These are phyloP conservation scores for Pogonophryne albipinna DNA, from an alignment of 2,797 vertebrate genomes.

Conservation along the genomic window DNA sequence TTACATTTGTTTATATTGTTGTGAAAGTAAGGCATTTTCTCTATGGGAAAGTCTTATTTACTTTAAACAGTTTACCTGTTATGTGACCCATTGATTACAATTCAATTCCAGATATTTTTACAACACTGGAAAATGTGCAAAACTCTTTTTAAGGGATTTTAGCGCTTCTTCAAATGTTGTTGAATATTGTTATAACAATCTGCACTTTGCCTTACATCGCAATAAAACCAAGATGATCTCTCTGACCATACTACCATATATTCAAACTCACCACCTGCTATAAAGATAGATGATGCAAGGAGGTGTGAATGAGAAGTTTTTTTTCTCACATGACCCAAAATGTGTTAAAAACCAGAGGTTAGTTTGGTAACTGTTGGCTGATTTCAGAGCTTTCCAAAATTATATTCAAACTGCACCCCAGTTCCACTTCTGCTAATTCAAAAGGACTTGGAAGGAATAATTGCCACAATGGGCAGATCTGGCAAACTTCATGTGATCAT, in stretches of 20 bases:
- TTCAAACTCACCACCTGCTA: background rate
- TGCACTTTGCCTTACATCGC: conserved; percentile 13
- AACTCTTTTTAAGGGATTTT: too few relatives aligned
- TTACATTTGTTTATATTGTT: too few relatives aligned
- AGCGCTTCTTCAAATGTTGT: too few relatives aligned
- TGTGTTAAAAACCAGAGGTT: conserved; percentile 24
- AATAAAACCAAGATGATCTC: conserved; percentile 11
- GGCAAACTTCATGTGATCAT: conserved; percentile 1
- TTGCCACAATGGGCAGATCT: conserved; percentile 17
- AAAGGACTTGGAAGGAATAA: conserved; percentile 18
- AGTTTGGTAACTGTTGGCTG: conserved; percentile 3
- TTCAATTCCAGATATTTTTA: too few relatives aligned
- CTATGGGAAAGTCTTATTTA: too few relatives aligned
- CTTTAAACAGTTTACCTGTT: too few relatives aligned
- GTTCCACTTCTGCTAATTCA: conserved; percentile 32
- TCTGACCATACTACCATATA: background rate
- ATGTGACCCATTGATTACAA: too few relatives aligned
- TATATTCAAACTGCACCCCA: conserved; percentile 43
- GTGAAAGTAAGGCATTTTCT: too few relatives aligned
- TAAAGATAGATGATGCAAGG: conserved; percentile 31
- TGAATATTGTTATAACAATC: too few relatives aligned
- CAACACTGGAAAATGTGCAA: too few relatives aligned
- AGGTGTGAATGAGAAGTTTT: conserved; percentile 35
- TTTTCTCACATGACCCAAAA: conserved; percentile 38
- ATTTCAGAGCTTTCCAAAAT: conserved; percentile 17